phyloP scores from a whole-genome alignment of 2,888 invertebrate genomes.

The Germaria angustata region DNA sequence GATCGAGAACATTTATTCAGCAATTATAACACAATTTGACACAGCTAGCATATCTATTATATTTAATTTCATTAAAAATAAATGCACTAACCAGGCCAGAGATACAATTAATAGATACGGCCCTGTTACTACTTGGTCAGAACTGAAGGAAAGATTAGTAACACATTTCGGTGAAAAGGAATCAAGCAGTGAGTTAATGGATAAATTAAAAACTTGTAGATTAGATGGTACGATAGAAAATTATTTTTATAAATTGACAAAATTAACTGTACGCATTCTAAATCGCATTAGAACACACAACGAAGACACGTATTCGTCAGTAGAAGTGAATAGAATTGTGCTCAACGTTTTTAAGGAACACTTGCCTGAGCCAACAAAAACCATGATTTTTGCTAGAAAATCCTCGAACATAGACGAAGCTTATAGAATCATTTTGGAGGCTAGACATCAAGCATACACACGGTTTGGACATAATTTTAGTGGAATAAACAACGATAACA shows the following conservation, averaged over 20 bases:
- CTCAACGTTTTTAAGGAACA: too few species aligned
- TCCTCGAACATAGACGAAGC: too few species aligned
- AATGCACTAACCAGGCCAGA: background rate
- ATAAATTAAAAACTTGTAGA: background rate
- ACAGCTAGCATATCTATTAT: background rate
- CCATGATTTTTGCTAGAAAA: too few species aligned
- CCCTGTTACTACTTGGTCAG: background rate
- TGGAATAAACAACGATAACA: too few species aligned
- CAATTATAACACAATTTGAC: background rate
- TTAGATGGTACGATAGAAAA: constrained; percentile 3
- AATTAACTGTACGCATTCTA: constrained; percentile 14
- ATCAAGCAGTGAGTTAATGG: constrained; percentile 2
- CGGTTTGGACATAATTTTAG: too few species aligned
- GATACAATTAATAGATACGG: background rate
- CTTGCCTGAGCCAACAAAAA: too few species aligned
- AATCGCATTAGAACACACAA: too few species aligned
- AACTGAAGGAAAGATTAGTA: background rate
- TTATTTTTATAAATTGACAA: constrained; percentile 4
- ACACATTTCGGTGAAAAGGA: constrained; percentile 1
- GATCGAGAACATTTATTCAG: too few species aligned
- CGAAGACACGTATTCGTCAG: too few species aligned
- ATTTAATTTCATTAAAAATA: background rate
- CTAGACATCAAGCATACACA: too few species aligned
- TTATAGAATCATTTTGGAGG: too few species aligned
- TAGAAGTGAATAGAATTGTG: too few species aligned